Percentiles rank a stretch among this genome's conserved stretches.
Evolutionary conservation across 2,113 vertebrate genomes (phyloP).

Genomic region (Cryptotis parvus): DNA sequence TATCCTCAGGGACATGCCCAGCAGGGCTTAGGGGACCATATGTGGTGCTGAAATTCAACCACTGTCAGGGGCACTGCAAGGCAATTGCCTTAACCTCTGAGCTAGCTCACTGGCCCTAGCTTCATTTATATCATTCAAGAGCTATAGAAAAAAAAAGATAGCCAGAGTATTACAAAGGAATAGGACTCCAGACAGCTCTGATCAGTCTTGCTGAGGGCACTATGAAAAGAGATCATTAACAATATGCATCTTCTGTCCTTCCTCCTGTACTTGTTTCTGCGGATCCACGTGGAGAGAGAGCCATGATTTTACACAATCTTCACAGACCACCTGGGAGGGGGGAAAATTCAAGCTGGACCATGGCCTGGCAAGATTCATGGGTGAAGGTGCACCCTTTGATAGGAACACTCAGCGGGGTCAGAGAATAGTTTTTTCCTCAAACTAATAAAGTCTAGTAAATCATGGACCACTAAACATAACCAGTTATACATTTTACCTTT

Average conservation of each 20-base stretch:
- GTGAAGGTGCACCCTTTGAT: slow-evolving; percentile 9
- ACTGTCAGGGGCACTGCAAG: too few species aligned
- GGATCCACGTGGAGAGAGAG: not conserved
- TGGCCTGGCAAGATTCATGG: not conserved
- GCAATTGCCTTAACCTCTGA: too few species aligned
- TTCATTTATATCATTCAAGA: not conserved
- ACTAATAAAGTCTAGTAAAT: slow-evolving; percentile 37
- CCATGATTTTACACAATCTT: slow-evolving; percentile 30
- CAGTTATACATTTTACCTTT: slow-evolving; percentile 32
- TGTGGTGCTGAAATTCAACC: too few species aligned
- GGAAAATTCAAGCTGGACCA: not conserved
- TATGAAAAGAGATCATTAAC: slow-evolving; percentile 44
- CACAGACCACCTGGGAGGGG: slow-evolving; percentile 50
- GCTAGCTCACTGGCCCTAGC: too few species aligned
- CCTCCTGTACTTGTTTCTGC: slow-evolving; percentile 27
- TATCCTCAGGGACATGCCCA: too few species aligned
- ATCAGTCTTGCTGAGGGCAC: not conserved
- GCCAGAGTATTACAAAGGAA: not conserved
- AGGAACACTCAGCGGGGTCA: not conserved
- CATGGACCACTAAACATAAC: not conserved
- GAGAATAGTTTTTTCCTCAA: slow-evolving; percentile 3
- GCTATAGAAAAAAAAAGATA: slow-evolving; percentile 23
- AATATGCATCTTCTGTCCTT: slow-evolving; percentile 34
- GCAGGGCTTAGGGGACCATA: too few species aligned
- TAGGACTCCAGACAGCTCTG: not conserved